A percentile compares a stretch with the other conserved stretches of the same genome.
phyloP scores from a whole-genome alignment of 1,140 invertebrate genomes.

The Cylas formicarius region DNA sequence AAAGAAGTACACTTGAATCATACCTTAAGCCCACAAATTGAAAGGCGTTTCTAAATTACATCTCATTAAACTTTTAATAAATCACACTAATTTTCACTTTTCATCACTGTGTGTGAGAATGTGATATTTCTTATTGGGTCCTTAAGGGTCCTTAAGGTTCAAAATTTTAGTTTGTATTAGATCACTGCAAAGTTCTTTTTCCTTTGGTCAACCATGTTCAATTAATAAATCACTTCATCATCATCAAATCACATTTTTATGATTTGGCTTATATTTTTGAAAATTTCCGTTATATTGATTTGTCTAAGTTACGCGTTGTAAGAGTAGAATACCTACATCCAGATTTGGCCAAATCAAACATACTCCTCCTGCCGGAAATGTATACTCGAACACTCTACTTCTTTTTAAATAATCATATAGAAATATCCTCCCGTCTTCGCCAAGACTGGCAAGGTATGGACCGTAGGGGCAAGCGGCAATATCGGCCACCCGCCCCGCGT shows the following conservation, averaged over 20 bases:
- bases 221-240: background rate
- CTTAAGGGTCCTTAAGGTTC: too few species aligned
- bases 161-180: too few species aligned
- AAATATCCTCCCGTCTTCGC: conserved; percentile 59
- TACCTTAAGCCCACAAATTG: too few species aligned
- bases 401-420: conserved; percentile 62
- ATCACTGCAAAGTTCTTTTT: conserved; percentile 10
- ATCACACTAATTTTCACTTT: too few species aligned
- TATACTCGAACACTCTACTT: conserved; percentile 50
- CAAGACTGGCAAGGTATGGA: conserved; percentile 61
- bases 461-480: conserved; percentile 59
- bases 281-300: conserved; percentile 2
- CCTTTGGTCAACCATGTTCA: background rate
- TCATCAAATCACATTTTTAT: background rate
- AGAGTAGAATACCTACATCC: conserved; percentile 48
- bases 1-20: too few species aligned
- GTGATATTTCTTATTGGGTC: too few species aligned
- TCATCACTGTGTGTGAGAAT: too few species aligned
- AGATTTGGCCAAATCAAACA: conserved; percentile 65
- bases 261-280: background rate
- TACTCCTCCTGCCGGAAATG: conserved; percentile 55
- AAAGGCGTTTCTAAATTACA: too few species aligned
- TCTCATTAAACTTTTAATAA: too few species aligned
- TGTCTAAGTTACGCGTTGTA: too few species aligned
- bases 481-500: conserved; percentile 64